phyloP scores from a whole-genome alignment of 2,888 invertebrate genomes.

The Thymelicus lineola region DNA sequence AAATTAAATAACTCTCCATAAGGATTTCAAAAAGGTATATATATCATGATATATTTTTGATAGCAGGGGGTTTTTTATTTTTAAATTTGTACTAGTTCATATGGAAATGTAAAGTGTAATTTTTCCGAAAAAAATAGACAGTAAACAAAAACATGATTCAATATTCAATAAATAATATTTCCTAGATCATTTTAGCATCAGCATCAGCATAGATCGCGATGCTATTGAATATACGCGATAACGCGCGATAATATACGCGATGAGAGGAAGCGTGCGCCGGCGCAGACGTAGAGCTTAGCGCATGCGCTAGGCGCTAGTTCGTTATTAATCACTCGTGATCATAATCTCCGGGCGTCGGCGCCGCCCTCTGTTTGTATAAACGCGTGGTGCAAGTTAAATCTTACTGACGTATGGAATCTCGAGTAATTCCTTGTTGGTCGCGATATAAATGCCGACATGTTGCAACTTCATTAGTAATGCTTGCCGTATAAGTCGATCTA shows the following conservation, averaged over 20 bases:
- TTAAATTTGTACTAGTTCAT: too few relatives aligned
- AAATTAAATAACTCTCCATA: too few relatives aligned
- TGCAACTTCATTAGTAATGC: conserved; percentile 31
- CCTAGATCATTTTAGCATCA: conserved; percentile 13
- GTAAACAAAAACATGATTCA: too few relatives aligned
- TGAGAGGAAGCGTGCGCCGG: conserved; percentile 30
- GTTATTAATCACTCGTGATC: conserved; percentile 79
- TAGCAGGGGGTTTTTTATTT: too few relatives aligned
- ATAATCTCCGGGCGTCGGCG: conserved; percentile 74
- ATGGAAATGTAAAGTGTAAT: too few relatives aligned
- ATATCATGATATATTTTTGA: too few relatives aligned
- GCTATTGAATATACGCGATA: conserved; percentile 25
- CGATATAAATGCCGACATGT: conserved; percentile 20
- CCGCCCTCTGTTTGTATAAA: conserved; percentile 76
- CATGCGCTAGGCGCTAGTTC: conserved; percentile 63
- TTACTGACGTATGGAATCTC: conserved; percentile 35
- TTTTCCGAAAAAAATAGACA: too few relatives aligned
- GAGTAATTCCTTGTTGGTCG: conserved; percentile 26
- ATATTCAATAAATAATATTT: too few relatives aligned
- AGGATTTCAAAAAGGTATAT: too few relatives aligned
- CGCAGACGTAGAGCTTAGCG: conserved; percentile 37
- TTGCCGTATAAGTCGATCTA: conserved; percentile 24
- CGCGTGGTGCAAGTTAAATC: conserved; percentile 71
- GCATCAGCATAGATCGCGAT: conserved; percentile 42
- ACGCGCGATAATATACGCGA: conserved; percentile 25